Conservation (phyloP, 2,888 invertebrate species). For the Lepetodrilus schrolli region DNA sequence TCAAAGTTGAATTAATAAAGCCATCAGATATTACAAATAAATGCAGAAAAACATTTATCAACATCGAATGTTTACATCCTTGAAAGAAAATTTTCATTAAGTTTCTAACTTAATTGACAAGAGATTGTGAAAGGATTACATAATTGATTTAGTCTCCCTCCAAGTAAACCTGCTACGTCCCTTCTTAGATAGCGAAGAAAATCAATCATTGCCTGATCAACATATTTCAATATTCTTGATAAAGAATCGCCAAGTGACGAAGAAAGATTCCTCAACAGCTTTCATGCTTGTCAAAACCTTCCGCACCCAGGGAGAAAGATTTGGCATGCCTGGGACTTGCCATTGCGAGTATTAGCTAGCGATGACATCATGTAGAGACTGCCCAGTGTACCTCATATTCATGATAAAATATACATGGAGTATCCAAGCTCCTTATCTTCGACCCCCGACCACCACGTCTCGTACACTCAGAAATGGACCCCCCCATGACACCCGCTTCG, state of each 20-base stretch:
- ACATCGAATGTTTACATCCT: no score
- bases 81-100: no score
- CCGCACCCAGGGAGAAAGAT: background rate
- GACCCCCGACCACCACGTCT: background rate
- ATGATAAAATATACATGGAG: constrained; percentile 11
- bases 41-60: no score
- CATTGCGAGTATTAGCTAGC: background rate
- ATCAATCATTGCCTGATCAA: constrained; percentile 6
- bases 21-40: no score
- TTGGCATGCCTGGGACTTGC: background rate
- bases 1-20: no score
- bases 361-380: constrained; percentile 8
- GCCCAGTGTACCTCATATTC: background rate
- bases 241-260: background rate
- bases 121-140: background rate
- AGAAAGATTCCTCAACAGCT: constrained; percentile 13
- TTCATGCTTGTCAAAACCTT: background rate
- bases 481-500: background rate
- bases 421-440: background rate
- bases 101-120: no score
- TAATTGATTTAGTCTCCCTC: background rate
- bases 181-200: background rate
- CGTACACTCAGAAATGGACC: background rate
- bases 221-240: constrained; percentile 12
- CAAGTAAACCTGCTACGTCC: background rate